Percentiles rank a stretch among this genome's conserved stretches.
phyloP scores from a whole-genome alignment of 2,113 vertebrate species.

The Clinocottus analis region DNA sequence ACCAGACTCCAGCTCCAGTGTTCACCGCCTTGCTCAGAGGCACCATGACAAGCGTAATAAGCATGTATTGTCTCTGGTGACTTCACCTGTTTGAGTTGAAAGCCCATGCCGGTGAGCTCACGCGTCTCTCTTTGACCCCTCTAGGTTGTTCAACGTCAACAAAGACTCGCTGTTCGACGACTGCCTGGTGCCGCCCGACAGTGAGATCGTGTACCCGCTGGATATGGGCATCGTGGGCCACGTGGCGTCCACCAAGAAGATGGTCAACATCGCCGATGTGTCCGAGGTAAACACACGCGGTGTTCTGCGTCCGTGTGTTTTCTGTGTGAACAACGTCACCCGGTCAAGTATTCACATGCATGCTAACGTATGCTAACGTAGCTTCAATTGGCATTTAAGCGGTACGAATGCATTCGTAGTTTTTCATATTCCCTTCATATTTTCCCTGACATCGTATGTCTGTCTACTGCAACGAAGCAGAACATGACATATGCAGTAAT shows the following conservation, averaged over 20 bases:
- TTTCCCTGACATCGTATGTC: neutral
- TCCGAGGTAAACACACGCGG: constrained; percentile 79
- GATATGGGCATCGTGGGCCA: constrained; percentile 89
- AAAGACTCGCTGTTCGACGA: constrained; percentile 86
- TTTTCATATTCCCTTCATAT: neutral
- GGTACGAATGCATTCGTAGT: neutral
- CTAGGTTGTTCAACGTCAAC: constrained; percentile 87
- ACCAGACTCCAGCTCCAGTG: neutral
- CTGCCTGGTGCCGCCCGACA: constrained; percentile 88
- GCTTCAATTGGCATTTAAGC: neutral
- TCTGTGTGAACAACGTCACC: neutral
- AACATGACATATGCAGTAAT: too few relatives aligned
- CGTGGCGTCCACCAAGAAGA: constrained; percentile 88
- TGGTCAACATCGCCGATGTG: constrained; percentile 83
- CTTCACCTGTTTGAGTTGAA: neutral
- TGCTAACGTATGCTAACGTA: too few relatives aligned
- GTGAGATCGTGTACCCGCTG: constrained; percentile 91
- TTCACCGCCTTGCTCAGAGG: neutral
- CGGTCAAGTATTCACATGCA: neutral
- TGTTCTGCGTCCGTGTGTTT: neutral
- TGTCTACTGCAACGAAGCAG: neutral
- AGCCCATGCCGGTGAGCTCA: neutral
- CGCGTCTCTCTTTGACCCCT: neutral
- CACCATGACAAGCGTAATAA: neutral
- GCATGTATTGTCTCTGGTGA: neutral